These are phyloP conservation scores for Dendropsophus ebraccatus DNA, from an alignment of 2,113 vertebrate genomes.

Conservation along the genomic window DNA sequence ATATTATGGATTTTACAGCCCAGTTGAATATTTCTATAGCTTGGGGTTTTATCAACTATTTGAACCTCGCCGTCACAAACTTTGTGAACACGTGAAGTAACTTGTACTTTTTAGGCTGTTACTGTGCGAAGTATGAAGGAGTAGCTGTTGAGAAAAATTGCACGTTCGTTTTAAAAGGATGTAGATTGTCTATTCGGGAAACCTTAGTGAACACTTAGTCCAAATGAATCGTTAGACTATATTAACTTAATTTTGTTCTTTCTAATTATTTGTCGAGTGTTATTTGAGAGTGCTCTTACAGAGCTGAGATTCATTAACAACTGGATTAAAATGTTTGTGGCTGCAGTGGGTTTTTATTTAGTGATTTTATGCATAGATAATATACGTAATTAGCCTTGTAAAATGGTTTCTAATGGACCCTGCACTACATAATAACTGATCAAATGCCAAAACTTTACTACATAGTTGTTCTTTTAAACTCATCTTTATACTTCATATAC, in stretches of 20 bases:
- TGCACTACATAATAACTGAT: neutral
- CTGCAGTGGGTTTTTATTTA: slow-evolving; percentile 38
- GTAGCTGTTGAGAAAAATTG: slow-evolving; percentile 70
- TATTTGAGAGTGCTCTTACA: slow-evolving; percentile 64
- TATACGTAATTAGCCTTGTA: slow-evolving; percentile 13
- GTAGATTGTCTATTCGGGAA: slow-evolving; percentile 61
- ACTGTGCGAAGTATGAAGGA: slow-evolving; percentile 67
- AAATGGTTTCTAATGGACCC: neutral
- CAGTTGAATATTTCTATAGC: slow-evolving; percentile 67
- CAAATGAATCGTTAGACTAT: slow-evolving; percentile 69
- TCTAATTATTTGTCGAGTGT: slow-evolving; percentile 69
- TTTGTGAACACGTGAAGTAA: slow-evolving; percentile 11
- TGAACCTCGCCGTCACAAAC: slow-evolving; percentile 26
- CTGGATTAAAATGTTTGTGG: slow-evolving; percentile 66
- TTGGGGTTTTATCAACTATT: slow-evolving; percentile 65
- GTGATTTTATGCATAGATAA: neutral
- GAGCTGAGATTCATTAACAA: slow-evolving; percentile 69
- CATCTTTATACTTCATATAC: neutral
- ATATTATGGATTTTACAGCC: slow-evolving; percentile 72
- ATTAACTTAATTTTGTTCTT: slow-evolving; percentile 70
- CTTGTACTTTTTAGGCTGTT: slow-evolving; percentile 65
- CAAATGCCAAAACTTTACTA: neutral
- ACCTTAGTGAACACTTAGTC: slow-evolving; percentile 68
- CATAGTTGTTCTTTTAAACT: neutral
- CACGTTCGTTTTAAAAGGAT: slow-evolving; percentile 65